Conservation (phyloP, 2,113 vertebrate species). For the Argyrosomus japonicus region DNA sequence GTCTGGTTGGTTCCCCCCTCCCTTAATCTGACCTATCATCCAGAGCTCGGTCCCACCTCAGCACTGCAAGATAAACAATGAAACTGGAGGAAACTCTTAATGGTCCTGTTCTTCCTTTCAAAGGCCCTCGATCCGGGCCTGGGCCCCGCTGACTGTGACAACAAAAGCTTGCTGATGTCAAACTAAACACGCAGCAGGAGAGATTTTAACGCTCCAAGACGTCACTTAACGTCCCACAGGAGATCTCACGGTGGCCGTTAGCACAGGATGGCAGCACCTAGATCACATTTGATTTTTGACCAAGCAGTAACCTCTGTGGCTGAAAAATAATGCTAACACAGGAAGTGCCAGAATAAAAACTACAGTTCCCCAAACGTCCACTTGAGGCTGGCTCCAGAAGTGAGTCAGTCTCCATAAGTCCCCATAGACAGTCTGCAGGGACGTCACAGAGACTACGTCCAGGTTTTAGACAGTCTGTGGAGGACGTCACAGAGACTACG, state of each 20-base stretch:
- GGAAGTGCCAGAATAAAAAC: no score
- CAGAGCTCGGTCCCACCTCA: constrained; percentile 57
- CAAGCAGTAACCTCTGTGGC: no score
- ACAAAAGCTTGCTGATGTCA: constrained; percentile 55
- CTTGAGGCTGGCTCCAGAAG: no score
- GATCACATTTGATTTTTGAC: no score
- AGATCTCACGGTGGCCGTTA: constrained; percentile 10
- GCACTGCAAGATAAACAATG: constrained; percentile 70
- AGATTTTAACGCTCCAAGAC: constrained; percentile 38
- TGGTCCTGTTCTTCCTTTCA: constrained; percentile 64
- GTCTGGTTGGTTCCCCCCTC: constrained; percentile 41
- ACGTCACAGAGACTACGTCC: no score
- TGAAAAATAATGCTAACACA: no score
- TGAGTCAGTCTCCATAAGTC: no score
- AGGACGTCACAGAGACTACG: no score
- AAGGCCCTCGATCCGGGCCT: constrained; percentile 32
- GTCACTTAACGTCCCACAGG: not conserved
- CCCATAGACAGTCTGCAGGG: no score
- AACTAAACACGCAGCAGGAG: constrained; percentile 44
- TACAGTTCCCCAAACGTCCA: no score
- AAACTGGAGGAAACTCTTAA: constrained; percentile 73
- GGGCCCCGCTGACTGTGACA: constrained; percentile 23
- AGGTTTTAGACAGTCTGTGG: no score
- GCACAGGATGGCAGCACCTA: no score
- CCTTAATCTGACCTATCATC: constrained; percentile 61